Evolutionary conservation across 1,140 invertebrate species (phyloP).

Genomic region (Pachypsylla venusta): DNA sequence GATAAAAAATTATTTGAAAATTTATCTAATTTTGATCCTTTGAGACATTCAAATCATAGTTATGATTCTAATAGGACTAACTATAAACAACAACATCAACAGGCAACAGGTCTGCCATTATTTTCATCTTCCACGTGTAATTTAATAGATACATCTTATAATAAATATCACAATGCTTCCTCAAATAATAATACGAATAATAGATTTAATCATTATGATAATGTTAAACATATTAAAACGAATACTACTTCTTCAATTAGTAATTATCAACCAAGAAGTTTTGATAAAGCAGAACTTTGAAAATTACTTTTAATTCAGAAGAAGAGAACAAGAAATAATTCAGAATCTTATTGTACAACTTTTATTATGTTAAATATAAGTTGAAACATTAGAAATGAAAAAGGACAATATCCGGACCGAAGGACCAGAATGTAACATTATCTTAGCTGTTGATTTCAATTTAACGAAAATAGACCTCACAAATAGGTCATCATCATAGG

Average conservation of each 20-base stretch:
- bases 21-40: background rate
- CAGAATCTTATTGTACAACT: background rate
- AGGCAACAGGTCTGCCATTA: background rate
- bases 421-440: background rate
- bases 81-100: too few relatives aligned
- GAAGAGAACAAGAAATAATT: too few relatives aligned
- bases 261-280: background rate
- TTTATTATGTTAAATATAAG: background rate
- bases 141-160: background rate
- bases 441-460: background rate
- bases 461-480: too few relatives aligned
- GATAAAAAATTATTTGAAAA: slow-evolving; percentile 8
- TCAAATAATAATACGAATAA: too few relatives aligned
- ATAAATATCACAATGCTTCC: background rate
- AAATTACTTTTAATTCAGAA: background rate
- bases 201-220: background rate
- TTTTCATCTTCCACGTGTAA: background rate
- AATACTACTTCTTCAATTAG: too few relatives aligned
- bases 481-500: too few relatives aligned
- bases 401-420: background rate
- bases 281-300: slow-evolving; percentile 1
- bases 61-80: background rate
- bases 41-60: background rate
- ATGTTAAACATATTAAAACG: background rate
- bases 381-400: background rate